Evolutionary conservation across 1,140 invertebrate genomes (phyloP).

Genomic region (Lamellibrachia luymesi): DNA sequence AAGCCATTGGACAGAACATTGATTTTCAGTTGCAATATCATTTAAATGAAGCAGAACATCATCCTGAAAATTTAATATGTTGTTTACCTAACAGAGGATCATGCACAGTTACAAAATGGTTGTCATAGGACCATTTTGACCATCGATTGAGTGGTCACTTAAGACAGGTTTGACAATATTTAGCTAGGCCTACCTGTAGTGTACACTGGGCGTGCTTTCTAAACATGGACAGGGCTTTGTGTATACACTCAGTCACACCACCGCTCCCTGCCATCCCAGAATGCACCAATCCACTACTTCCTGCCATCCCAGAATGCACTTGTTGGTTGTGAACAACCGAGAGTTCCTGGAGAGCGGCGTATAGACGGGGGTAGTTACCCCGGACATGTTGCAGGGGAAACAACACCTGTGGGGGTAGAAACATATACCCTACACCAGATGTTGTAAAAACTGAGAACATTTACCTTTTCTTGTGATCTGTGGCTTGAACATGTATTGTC

Average conservation of each 20-base stretch:
- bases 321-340: neutral
- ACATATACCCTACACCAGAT: neutral
- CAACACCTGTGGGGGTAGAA: neutral
- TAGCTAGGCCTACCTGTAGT: neutral
- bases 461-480: no score
- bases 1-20: no score
- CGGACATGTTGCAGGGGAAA: conserved; percentile 12
- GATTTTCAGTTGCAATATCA: no score
- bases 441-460: no score
- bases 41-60: no score
- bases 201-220: neutral
- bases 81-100: no score
- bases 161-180: neutral
- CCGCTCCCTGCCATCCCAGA: neutral
- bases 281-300: neutral
- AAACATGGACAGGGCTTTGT: conserved; percentile 8
- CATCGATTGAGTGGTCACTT: no score
- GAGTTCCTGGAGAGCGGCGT: neutral
- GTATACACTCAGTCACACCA: neutral
- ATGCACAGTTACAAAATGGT: no score
- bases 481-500: no score
- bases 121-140: no score
- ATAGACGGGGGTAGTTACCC: neutral
- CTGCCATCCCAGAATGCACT: neutral
- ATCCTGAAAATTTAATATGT: no score